Evolutionary conservation across 2,888 invertebrate species (phyloP), one percentile per base, ranked within the genome.

Genomic region (Mythimna pallens): DNA sequence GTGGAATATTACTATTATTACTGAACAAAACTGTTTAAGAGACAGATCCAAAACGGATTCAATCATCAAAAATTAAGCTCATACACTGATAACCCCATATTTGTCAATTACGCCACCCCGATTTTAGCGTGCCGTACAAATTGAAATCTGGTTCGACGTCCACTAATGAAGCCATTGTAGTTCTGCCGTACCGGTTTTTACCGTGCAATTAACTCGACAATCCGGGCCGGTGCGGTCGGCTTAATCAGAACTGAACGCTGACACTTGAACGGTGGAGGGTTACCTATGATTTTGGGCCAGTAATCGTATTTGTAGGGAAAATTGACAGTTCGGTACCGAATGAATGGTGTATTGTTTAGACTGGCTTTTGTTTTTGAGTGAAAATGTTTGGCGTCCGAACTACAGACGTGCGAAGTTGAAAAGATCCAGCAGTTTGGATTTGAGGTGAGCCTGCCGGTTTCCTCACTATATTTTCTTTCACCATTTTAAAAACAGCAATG

Each of bases 91-190:
- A 82, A 81, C 86, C 85, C 62, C 63, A 76, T 79, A 89, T 89
- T 90, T 87, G 87, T 91, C 90, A 91, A 91, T 93, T 91, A 89
- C 88, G 87, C 87, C 76, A 76, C 81, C 76, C 76, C 86, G 83
- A 87, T 84, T 88, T 89, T 88, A 88, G 87, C 82, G 82, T 67
- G 65, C 43, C 76, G 67, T 81, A 84, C 85, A 89, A 90, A 91
- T 92, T 91, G 92, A 92, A 92, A 91, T 89, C 87, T 88, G 86
- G 85, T 85, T 84, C 77, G 76, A 80, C 76, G 74, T 82, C 78
- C 89, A 89, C 89, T 93, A 93, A 93, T 93, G 93, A 93, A 91
- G 82, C 89, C 77, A 92, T 92, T 93, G 92, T 92, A 89, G 88
- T 81, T 85, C 77, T 72, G 82, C 86, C 87, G 84, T 84, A 84